Base-by-base conservation (phyloP, 1,140 invertebrate species). In the Leptinotarsa defecta region DNA sequence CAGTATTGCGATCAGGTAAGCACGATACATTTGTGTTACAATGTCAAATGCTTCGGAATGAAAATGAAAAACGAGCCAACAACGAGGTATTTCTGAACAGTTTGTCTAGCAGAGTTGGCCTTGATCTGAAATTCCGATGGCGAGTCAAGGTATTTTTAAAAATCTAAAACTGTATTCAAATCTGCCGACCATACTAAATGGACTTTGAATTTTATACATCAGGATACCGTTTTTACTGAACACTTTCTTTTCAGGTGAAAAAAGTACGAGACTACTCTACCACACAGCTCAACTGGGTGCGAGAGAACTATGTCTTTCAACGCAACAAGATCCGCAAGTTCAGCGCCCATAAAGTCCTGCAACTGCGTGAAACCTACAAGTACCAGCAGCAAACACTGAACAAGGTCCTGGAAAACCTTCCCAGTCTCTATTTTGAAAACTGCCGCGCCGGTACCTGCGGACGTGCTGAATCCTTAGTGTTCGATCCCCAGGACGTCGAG, bases 301-400 rank as follows among this genome's bases (percentile, higher is more conserved):
- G 96, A 68, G 96, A 98, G 84, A 97, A 96, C 85, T 98, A 98
- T 86, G 93, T 97, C 81, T 95, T 96, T 89, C 96, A 98, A 87
- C 90, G 96, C 17, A 94, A 97, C 84, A 93, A 96, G 82, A 96
- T 98, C 71, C 89, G 96, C 17, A 98, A 98, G 85, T 98, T 98
- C 87, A 96, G 95, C 85, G 92, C 94, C 0, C 94, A 96, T 82
- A 96, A 98, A 85, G 91, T 97, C 49, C 86, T 97, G 17, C 89
- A 94, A 65, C 87, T 98, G 4, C 90, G 95, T 8, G 96, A 98
- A 85, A 95, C 94, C 6, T 98, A 96, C 89, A 98, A 98, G 86
- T 95, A 96, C 81, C 95, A 97, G 84, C 96, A 98, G 84, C 94
- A 96, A 85, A 96, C 96, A 4, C 86, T 98, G 8, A 96, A 97